Evolutionary conservation across 1,140 invertebrate genomes (phyloP).

Genomic region (Meloidogyne hapla): DNA sequence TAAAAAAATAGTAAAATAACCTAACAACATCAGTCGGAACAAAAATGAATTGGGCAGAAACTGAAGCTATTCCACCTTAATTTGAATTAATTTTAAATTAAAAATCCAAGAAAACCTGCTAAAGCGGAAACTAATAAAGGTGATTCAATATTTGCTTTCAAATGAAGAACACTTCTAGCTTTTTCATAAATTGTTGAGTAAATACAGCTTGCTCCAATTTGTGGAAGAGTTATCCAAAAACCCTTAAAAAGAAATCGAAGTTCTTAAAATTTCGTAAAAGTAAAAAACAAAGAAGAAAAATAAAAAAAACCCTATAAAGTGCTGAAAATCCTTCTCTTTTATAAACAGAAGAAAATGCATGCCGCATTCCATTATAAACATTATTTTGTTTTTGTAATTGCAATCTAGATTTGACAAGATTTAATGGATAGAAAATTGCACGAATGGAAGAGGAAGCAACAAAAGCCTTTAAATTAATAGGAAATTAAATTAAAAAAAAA

Average conservation of each 20-base stretch:
- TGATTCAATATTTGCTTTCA: conserved; percentile 48
- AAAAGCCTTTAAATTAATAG: conserved; percentile 71
- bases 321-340: conserved; percentile 80
- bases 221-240: conserved; percentile 64
- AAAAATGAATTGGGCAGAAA: conserved; percentile 51
- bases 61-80: conserved; percentile 66
- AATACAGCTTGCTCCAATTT: conserved; percentile 66
- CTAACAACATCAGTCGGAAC: conserved; percentile 50
- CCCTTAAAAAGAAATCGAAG: conserved; percentile 53
- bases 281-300: background rate
- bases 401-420: conserved; percentile 91
- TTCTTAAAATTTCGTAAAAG: too few species aligned
- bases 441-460: conserved; percentile 80
- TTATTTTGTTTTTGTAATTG: conserved; percentile 70
- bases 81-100: conserved; percentile 93
- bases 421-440: conserved; percentile 87
- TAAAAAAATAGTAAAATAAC: conserved; percentile 15
- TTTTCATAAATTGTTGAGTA: conserved; percentile 95
- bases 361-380: conserved; percentile 65
- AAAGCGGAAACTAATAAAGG: conserved; percentile 55
- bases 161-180: conserved; percentile 75
- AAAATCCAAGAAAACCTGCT: conserved; percentile 72
- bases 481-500: background rate
- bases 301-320: conserved; percentile 74
- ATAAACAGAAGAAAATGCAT: conserved; percentile 87